Evolutionary conservation across 1,140 invertebrate genomes (phyloP).

Genomic region (Nasonia longicornis): DNA sequence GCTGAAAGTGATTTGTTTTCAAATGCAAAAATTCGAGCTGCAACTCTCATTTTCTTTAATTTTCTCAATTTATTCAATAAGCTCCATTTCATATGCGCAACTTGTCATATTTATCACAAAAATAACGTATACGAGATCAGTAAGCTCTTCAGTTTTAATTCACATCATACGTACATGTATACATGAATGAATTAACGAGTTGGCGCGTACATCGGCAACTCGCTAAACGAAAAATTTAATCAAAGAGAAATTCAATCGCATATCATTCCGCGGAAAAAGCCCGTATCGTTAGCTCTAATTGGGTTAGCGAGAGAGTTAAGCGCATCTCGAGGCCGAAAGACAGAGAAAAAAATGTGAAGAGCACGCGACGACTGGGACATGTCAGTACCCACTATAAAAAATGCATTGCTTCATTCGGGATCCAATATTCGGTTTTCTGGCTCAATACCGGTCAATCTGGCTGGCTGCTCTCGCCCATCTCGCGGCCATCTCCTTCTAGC

Average conservation of each 20-base stretch:
- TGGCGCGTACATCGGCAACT: background rate
- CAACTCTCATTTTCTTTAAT: background rate
- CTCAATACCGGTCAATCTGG: constrained; percentile 16
- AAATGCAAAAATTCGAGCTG: background rate
- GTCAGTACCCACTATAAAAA: background rate
- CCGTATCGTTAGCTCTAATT: background rate
- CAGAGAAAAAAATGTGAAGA: constrained; percentile 18
- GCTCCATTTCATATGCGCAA: background rate
- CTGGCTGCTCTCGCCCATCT: background rate
- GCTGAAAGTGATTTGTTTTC: background rate
- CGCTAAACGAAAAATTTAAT: background rate
- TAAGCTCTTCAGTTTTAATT: background rate
- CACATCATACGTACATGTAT: too few species aligned
- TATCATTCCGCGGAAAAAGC: background rate
- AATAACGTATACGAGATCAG: background rate
- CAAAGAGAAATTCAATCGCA: background rate
- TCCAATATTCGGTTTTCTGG: constrained; percentile 14
- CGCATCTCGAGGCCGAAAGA: background rate
- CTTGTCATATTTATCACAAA: background rate
- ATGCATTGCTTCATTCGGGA: background rate
- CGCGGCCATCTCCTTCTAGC: background rate
- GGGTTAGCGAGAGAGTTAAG: background rate
- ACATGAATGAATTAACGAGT: background rate
- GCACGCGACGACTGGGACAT: background rate
- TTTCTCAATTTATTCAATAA: background rate